Evolutionary conservation across 2,113 vertebrate species (phyloP), one percentile per base, ranked within the genome.

Genomic region (Grammomys surdaster): DNA sequence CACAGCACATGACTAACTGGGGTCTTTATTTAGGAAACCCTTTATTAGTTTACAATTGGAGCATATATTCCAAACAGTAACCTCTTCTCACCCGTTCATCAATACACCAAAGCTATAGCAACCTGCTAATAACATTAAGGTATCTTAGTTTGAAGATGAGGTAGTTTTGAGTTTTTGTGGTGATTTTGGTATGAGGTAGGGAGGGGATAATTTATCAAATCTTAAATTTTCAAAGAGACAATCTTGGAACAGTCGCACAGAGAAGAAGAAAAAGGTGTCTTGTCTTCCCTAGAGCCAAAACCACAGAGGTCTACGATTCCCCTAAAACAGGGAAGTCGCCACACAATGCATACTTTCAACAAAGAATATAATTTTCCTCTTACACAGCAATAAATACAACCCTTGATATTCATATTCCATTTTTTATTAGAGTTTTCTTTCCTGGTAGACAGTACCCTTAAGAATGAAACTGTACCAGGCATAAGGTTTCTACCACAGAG

Each of bases 361-460:
- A 19, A 91, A 48, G 24, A 92, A 78, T 80, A 92, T 54, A 4
- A 93, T 70, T 56, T 90, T 14, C 72, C 80, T 40, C 48, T 54
- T 72, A 76, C 20, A 95, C 9, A 95, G 90, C 16, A 97, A 88
- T 88, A 93, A 96, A 97, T 89, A 97, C 94, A 96, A 95, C 93
- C 26, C 78, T 65, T 94, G 88, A 94, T 90, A 98, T 98, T 91
- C 96, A 94, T 97, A 98, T 97, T 98, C 98, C 97, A 97, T 97
- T 98, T 87, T 96, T 99, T 98, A 99, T 99, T 99, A 98, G 97
- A 69, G 67, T 80, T 82, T 90, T 98, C 95, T 78, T 90, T 96
- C 81, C 97, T 98, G 98, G 98, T 98, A 98, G 97, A 98, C 98
- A 98, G 98, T 98, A 98, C 98, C 98, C 95, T 98, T 98, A 97